These are phyloP conservation scores for Agrilus biguttatus DNA, from an alignment of 2,888 invertebrate genomes.

Conservation along the genomic window DNA sequence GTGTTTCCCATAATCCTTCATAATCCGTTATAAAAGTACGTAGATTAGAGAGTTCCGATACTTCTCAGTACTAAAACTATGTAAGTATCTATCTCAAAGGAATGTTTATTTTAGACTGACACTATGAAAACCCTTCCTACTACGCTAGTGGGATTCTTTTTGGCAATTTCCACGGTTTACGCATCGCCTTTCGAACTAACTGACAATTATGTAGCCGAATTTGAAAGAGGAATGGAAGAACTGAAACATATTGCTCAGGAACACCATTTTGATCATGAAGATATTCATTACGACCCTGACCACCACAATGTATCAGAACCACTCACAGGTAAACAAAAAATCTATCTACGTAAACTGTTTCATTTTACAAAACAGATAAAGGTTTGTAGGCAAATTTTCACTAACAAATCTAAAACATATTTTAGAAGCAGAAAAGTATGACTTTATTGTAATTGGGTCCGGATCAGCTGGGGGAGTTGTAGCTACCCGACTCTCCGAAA, in stretches of 20 bases:
- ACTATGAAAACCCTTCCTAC: not conserved
- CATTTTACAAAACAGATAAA: too few species aligned
- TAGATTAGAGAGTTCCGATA: too few species aligned
- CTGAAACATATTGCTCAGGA: constrained; percentile 13
- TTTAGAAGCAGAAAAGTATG: constrained; percentile 24
- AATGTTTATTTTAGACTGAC: not conserved
- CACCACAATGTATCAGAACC: constrained; percentile 16
- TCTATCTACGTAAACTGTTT: too few species aligned
- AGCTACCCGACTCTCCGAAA: constrained; percentile 34
- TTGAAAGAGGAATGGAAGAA: constrained; percentile 18
- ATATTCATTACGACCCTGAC: constrained; percentile 11
- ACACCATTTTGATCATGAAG: constrained; percentile 12
- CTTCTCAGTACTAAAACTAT: too few species aligned
- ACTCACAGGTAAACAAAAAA: constrained; percentile 12
- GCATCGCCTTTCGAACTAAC: constrained; percentile 21
- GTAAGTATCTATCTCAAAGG: too few species aligned
- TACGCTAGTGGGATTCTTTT: not conserved
- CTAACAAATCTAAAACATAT: not conserved
- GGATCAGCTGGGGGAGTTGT: constrained; percentile 35
- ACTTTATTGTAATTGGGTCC: constrained; percentile 33
- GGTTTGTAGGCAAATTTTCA: too few species aligned
- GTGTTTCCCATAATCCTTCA: too few species aligned
- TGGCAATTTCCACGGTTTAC: not conserved
- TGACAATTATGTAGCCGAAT: constrained; percentile 21
- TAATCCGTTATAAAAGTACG: too few species aligned